Base-by-base conservation (phyloP, 2,113 vertebrate genomes). In the Dromiciops gliroides region DNA sequence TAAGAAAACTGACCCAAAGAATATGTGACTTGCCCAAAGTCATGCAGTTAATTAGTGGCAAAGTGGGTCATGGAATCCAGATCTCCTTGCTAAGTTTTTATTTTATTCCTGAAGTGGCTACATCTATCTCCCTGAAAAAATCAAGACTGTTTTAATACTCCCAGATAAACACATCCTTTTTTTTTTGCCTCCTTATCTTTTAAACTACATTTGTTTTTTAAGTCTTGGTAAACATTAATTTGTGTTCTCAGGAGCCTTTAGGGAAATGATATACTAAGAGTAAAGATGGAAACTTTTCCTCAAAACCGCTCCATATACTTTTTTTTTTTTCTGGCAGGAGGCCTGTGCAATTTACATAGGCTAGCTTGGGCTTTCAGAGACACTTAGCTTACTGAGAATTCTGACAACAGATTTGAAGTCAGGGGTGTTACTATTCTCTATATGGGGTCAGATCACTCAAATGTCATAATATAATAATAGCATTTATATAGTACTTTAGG, bases 341-440 rank as follows among this genome's bases (percentile, higher is more conserved):
- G n/a, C n/a, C n/a, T n/a, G n/a, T n/a, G n/a, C 90, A 90, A 94
- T 96, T 95, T 92, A 92, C 75, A 56, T 93, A 56, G 93, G 25
- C 90, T 53, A 90, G 48, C 52, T 50, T 0, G 1, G 90, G 44
- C 53, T 94, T 89, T 60, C 0, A 3, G 92, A 91, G 95, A 95
- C 90, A 44, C 93, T 92, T 92, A 2, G 24, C 89, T 93, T 94
- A 25, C 0, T 1, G 3, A 92, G 90, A 51, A 94, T 96, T 95
- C 95, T 97, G 95, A 98, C 96, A 96, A 96, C 89, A 92, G 90
- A 95, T 94, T 95, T 92, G 92, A 91, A 94, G 50, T 51, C 28
- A 31, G 0, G 93, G 92, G 53, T 93, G 92, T 51, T 50, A 19
- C 53, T 0, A 2, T 89, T 53, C 90, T 50, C 26, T 60, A 31